These are phyloP conservation scores for Petaurus breviceps DNA, from an alignment of 2,113 vertebrate species.

Conservation along the genomic window DNA sequence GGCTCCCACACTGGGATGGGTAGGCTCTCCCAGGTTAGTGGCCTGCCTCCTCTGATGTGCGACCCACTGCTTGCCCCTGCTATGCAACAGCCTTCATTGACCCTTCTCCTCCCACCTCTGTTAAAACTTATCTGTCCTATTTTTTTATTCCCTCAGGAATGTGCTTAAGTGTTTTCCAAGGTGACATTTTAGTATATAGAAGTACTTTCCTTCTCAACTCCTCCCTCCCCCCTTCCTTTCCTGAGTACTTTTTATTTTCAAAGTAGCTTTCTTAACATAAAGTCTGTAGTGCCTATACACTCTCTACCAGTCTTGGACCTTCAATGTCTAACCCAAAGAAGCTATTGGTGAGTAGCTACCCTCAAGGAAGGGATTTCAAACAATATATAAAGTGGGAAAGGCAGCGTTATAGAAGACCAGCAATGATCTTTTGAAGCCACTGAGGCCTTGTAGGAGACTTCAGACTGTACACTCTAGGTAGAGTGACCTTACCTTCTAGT, in stretches of 20 bases:
- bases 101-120: background rate
- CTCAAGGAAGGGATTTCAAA: background rate
- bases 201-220: background rate
- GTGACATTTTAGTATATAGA: background rate
- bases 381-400: background rate
- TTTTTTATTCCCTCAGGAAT: accelerated
- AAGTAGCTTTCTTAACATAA: background rate
- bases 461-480: background rate
- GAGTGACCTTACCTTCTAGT: background rate
- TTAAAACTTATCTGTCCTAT: too few species aligned
- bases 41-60: accelerated
- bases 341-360: background rate
- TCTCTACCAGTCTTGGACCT: background rate
- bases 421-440: background rate
- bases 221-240: accelerated
- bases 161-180: background rate
- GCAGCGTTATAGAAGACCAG: background rate
- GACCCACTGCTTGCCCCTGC: too few species aligned
- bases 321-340: background rate
- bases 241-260: background rate
- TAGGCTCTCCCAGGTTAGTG: background rate
- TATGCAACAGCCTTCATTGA: accelerated
- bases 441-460: background rate
- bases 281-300: background rate
- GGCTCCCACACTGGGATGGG: background rate